Evolutionary conservation across 2,797 vertebrate species (phyloP), one percentile per base, ranked within the genome.

Genomic region (Etheostoma nigrum): DNA sequence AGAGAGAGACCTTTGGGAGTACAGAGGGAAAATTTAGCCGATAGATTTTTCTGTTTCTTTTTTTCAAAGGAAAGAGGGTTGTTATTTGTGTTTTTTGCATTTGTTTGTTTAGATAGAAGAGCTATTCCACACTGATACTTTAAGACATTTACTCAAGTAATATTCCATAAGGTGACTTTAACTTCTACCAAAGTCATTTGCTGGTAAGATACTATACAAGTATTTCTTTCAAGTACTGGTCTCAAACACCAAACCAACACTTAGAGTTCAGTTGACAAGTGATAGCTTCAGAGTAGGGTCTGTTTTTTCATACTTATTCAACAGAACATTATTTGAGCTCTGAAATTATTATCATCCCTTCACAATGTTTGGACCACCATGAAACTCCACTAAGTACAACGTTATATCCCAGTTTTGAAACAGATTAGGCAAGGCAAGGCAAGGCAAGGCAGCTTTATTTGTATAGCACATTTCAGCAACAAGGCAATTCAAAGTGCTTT

Each of bases 1-100:
- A 60, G 83, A 74, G 90, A 69, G 79, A 80, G 93, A 91, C 92
- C 76, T 75, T 47, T 78, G 91, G 90, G 92, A 92, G 81, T 91
- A 92, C 92, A 88, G 86, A 77, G 85, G 79, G 88, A 70, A 90
- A 91, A 89, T 89, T 81, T 88, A 85, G 71, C 81, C 33, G 30
- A 92, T 86, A 79, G 86, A 91, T 90, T 90, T 91, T 84, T 65
- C 6, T 66, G 57, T 67, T 73, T 67, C 33, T 63, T 74, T 72
- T 78, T 69, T 71, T 45, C 13, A 25, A 54, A 42, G 7, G 36
- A 36, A 65, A 63, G 57, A 63, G 19, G 2, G 5, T 57, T 60
- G 45, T 36, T 68, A 33, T 23, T 12, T 45, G 11, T 66, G 68
- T 51, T 69, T 75, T 74, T 67, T 68, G 27, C 27, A 79, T 74